A percentile compares a stretch with the other conserved stretches of the same genome.
Evolutionary conservation across 1,140 invertebrate species (phyloP).

Genomic region (Paralvinella palmiformis): DNA sequence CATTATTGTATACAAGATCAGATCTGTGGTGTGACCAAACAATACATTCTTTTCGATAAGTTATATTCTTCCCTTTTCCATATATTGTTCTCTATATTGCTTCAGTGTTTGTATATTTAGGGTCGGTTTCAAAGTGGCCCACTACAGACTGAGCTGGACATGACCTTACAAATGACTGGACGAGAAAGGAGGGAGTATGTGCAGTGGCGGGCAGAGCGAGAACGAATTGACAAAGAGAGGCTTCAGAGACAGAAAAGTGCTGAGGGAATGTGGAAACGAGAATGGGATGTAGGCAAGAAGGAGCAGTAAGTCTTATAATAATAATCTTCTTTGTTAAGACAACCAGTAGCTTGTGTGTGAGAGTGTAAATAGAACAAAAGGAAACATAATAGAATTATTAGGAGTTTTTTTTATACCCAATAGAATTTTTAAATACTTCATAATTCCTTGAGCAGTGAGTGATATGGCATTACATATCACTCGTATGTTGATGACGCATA

Average conservation of each 20-base stretch:
- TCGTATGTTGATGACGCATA: too few relatives aligned
- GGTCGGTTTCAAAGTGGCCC: conserved; percentile 8
- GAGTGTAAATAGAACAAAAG: too few relatives aligned
- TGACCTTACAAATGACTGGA: conserved; percentile 41
- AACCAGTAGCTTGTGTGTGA: too few relatives aligned
- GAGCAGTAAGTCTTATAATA: too few relatives aligned
- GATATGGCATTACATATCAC: too few relatives aligned
- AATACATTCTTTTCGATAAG: not conserved
- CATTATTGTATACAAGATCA: not conserved
- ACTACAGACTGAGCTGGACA: conserved; percentile 35
- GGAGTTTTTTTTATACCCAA: too few relatives aligned
- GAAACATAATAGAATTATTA: too few relatives aligned
- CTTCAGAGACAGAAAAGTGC: conserved; percentile 34
- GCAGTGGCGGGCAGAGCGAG: conserved; percentile 40
- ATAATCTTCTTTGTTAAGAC: too few relatives aligned
- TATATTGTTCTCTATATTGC: too few relatives aligned
- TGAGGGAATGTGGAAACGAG: conserved; percentile 38
- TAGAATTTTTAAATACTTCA: too few relatives aligned
- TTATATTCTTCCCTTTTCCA: not conserved
- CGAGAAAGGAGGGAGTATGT: conserved; percentile 36
- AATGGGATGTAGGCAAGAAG: conserved; percentile 41
- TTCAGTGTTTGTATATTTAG: not conserved
- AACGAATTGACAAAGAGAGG: conserved; percentile 36
- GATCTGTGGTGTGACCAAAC: not conserved
- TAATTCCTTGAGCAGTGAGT: too few relatives aligned